Conservation (phyloP, 1,140 invertebrate genomes). For the Megalonaias nervosa region DNA sequence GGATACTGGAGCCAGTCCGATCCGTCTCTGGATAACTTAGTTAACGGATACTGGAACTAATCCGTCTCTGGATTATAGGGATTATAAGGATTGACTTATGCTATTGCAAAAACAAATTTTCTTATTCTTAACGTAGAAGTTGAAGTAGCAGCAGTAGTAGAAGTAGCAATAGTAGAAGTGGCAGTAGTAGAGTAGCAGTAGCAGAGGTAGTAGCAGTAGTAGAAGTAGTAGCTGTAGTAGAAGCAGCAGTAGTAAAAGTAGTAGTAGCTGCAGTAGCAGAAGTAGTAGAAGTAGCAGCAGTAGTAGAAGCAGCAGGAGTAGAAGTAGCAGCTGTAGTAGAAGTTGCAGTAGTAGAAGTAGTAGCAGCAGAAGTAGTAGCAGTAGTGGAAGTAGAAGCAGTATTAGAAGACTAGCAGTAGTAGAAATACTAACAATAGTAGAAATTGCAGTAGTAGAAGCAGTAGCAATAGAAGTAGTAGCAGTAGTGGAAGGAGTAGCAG, state of each 20-base stretch:
- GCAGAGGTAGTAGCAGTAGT: conserved; percentile 26
- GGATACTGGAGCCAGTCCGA: no score
- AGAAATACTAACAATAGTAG: not conserved
- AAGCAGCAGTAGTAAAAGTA: conserved; percentile 8
- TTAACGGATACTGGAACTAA: no score
- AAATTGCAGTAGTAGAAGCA: not conserved
- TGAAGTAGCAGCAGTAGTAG: no score
- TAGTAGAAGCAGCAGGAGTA: conserved; percentile 32
- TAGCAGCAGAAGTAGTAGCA: not conserved
- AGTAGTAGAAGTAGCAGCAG: conserved; percentile 32
- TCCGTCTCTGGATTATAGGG: no score
- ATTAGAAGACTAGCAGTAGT: not conserved
- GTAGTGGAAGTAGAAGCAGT: conserved; percentile 7
- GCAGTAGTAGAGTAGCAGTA: conserved; percentile 28
- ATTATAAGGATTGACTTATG: no score
- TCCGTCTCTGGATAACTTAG: no score
- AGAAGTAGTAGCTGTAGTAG: conserved; percentile 14
- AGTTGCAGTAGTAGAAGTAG: conserved; percentile 10
- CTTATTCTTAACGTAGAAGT: not conserved
- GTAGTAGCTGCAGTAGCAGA: conserved; percentile 27
- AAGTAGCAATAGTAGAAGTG: conserved; percentile 11
- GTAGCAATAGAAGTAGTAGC: not conserved
- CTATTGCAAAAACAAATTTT: no score
- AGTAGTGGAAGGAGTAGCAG: conserved; percentile 6
- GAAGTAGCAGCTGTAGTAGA: conserved; percentile 30